Percentiles rank a stretch among this genome's conserved stretches.
These are phyloP conservation scores for Calephelis virginiensis DNA, from an alignment of 1,140 invertebrate species.

Conservation along the genomic window DNA sequence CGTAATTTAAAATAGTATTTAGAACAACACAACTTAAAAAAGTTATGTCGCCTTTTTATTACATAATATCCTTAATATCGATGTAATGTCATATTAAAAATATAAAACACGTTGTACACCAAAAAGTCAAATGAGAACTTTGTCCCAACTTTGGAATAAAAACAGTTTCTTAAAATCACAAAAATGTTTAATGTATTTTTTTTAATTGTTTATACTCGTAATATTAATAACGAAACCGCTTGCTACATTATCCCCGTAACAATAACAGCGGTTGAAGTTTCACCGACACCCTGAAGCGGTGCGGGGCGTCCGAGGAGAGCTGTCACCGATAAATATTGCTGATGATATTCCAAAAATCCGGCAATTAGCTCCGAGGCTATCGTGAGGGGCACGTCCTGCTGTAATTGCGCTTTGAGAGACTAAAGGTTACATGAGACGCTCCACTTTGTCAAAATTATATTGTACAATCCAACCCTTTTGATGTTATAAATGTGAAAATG, in stretches of 20 bases:
- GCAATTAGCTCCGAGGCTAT: conserved; percentile 15
- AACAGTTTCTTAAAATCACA: neutral
- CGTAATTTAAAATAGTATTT: no score
- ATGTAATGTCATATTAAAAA: no score
- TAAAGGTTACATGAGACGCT: conserved; percentile 1
- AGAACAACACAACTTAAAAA: no score
- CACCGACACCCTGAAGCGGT: conserved; percentile 13
- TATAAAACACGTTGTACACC: no score
- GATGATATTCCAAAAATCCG: conserved; percentile 14
- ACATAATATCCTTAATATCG: no score
- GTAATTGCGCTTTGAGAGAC: conserved; percentile 2
- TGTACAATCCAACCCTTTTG: no score
- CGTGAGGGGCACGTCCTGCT: conserved; percentile 6
- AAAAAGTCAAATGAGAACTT: no score
- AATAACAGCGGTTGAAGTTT: conserved; percentile 11
- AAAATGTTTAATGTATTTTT: no score
- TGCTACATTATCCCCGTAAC: neutral
- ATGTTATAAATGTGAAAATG: no score
- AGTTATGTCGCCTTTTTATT: no score
- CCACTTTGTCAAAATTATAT: neutral
- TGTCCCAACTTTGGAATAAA: no score
- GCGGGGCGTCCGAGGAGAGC: conserved; percentile 2
- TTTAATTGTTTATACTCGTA: no score
- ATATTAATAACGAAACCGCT: neutral
- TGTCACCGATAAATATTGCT: conserved; percentile 15